Conservation (phyloP, 1,140 invertebrate genomes). For the Anastrepha ludens region DNA sequence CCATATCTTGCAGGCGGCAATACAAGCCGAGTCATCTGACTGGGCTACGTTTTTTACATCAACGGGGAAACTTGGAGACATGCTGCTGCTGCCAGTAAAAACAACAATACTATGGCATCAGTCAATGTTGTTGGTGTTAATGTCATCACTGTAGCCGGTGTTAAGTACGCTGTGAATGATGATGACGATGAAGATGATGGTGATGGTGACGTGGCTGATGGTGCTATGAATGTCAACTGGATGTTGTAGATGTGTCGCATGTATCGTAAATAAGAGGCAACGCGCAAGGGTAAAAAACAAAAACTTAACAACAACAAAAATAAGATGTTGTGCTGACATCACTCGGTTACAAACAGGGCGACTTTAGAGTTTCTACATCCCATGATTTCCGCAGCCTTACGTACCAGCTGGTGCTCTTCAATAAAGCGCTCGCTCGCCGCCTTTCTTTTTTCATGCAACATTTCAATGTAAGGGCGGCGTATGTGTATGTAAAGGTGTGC, state of each 20-base stretch:
- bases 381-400: neutral
- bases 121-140: conserved; percentile 21
- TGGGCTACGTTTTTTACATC: neutral
- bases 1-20: neutral
- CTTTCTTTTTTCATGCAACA: neutral
- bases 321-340: neutral
- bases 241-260: neutral
- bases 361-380: neutral
- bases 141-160: conserved; percentile 40
- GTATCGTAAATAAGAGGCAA: conserved; percentile 25
- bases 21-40: neutral
- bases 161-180: conserved; percentile 45
- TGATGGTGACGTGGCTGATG: conserved; percentile 18
- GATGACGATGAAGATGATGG: neutral
- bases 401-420: neutral
- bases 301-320: neutral
- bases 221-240: conserved; percentile 34
- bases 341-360: neutral
- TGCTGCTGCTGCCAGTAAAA: neutral
- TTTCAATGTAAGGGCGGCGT: neutral
- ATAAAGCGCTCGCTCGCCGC: neutral
- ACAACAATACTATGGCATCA: neutral
- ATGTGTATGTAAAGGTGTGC: neutral
- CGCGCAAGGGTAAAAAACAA: neutral
- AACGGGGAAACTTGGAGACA: neutral